Percentiles rank a stretch among this genome's conserved stretches.
These are phyloP conservation scores for Euwallacea similis DNA, from an alignment of 1,140 invertebrate genomes.

Conservation along the genomic window DNA sequence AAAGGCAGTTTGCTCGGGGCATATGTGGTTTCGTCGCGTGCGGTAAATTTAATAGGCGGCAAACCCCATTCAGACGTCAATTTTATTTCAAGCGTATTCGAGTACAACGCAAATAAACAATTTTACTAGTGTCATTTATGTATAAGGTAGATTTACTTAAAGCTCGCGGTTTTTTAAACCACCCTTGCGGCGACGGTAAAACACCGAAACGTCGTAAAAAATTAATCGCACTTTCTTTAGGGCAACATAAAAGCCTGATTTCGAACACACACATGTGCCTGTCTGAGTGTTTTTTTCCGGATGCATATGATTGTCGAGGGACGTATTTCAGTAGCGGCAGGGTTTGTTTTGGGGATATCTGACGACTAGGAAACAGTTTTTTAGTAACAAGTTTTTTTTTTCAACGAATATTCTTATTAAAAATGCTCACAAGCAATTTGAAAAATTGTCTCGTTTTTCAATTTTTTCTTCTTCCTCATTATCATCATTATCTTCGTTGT, in stretches of 20 bases:
- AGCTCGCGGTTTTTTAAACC: constrained; percentile 24
- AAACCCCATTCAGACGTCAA: constrained; percentile 29
- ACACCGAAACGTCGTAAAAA: constrained; percentile 30
- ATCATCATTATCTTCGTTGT: too few relatives aligned
- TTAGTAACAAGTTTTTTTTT: too few relatives aligned
- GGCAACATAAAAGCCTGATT: constrained; percentile 11
- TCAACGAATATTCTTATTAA: too few relatives aligned
- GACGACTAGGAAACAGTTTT: too few relatives aligned
- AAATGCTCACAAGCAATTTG: too few relatives aligned
- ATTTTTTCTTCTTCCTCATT: too few relatives aligned
- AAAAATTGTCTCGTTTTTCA: too few relatives aligned
- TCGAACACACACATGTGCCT: constrained; percentile 19
- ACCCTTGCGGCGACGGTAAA: constrained; percentile 19
- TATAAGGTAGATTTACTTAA: constrained; percentile 23
- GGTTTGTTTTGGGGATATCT: neutral
- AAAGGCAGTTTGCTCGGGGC: constrained; percentile 19
- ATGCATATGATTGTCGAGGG: constrained; percentile 3
- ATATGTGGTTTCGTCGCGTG: constrained; percentile 33
- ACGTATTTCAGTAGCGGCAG: constrained; percentile 3
- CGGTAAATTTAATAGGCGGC: constrained; percentile 30
- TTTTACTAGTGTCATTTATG: constrained; percentile 22
- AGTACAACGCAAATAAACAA: constrained; percentile 29
- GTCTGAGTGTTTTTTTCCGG: constrained; percentile 15
- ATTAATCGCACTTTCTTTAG: constrained; percentile 23
- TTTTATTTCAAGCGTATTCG: constrained; percentile 23